Base-by-base conservation (phyloP, 2,888 invertebrate genomes). In the Adineta ricciae region DNA sequence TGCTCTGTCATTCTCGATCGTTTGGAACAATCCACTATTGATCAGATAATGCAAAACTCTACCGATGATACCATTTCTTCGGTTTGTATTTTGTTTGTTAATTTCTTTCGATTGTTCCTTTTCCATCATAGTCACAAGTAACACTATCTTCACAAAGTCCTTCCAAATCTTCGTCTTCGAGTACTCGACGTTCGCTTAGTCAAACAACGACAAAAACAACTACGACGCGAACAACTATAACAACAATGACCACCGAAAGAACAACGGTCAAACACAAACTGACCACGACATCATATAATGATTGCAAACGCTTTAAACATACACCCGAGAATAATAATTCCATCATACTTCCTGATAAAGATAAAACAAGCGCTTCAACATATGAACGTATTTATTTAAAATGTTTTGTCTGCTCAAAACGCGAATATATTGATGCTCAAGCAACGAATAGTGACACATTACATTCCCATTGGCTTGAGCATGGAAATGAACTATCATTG, bases 351-450 rank as follows among this genome's bases (percentile, higher is more conserved):
- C 27, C 32, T 64, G 64, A 64, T 19, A 32, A 64, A 32, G 32
- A 19, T 14, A 32, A 64, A 32, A 32, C 5, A 64, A 16, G 32
- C 19, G 19, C 38, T 24, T 24, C 8, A n/a, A 2, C 19, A 41
- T 78, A 41, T 41, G 21, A 78, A 41, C 78, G 78, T 41, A 78
- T 78, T 41, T 78, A 41, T 78, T 78, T 78, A 41, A 78, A 78
- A 78, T 78, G 78, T 41, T 78, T 78, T 78, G 24, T 78, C n/a
- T 78, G 78, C n/a, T 38, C 38, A 8, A 41, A 78, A 24, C 78
- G 78, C 14, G 41, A 41, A n/a, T 24, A 41, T 38, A 8, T 78
- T 14, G n/a, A 41, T 78, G 38, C 38, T 36, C 24, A n/a, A 78
- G 3, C 1, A n/a, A 41, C n/a, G 3, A 41, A 38, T 38, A 41